phyloP scores from a whole-genome alignment of 1,140 invertebrate species.

The Brachionus calyciflorus region DNA sequence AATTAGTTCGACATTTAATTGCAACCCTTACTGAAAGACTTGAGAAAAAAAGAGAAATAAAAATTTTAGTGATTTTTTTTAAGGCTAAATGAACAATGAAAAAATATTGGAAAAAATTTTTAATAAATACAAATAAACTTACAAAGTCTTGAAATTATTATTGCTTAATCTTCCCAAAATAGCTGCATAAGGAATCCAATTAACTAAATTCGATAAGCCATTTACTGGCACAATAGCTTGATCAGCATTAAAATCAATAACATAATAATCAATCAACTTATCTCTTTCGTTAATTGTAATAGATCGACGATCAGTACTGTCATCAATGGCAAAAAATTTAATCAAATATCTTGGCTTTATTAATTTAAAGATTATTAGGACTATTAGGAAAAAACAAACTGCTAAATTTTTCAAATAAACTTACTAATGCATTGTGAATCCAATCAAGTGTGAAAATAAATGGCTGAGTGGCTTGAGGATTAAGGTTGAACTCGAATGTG shows the following conservation, averaged over 20 bases:
- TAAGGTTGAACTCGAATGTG: constrained; percentile 11
- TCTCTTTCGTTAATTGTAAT: not conserved
- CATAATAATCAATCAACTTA: constrained; percentile 38
- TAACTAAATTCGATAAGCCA: not conserved
- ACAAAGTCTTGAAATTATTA: constrained; percentile 6
- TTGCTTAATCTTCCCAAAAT: not conserved
- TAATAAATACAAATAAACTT: not conserved
- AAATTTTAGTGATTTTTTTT: too few relatives aligned
- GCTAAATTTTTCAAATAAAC: too few relatives aligned
- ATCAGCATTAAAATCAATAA: constrained; percentile 13
- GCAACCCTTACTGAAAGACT: not conserved
- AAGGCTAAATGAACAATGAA: too few relatives aligned
- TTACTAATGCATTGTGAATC: not conserved
- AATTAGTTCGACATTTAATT: constrained; percentile 33
- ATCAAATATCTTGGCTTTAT: constrained; percentile 36
- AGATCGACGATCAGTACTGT: constrained; percentile 19
- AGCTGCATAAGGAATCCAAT: constrained; percentile 19
- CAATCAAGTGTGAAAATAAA: constrained; percentile 41
- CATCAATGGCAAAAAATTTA: constrained; percentile 35
- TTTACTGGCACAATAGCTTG: not conserved
- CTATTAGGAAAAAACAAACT: too few relatives aligned
- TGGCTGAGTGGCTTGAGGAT: constrained; percentile 24
- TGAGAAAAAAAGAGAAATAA: not conserved
- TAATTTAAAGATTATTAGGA: not conserved
- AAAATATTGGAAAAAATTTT: not conserved